Evolutionary conservation across 2,113 vertebrate genomes (phyloP).

Genomic region (Halichoeres trimaculatus): DNA sequence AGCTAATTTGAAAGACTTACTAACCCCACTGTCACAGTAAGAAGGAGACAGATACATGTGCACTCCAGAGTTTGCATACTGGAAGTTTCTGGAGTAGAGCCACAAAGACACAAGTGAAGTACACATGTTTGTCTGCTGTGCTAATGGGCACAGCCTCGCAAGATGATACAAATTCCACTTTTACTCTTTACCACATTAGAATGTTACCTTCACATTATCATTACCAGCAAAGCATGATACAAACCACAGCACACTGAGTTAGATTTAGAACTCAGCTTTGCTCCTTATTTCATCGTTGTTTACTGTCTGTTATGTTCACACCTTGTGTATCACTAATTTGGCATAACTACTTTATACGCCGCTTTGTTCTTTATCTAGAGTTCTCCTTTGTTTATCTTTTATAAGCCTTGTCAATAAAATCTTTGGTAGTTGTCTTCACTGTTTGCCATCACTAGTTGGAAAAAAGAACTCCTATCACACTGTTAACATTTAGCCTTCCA

Average conservation of each 20-base stretch:
- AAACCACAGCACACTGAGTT: too few relatives aligned
- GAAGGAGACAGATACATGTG: background rate
- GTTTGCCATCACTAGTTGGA: constrained; percentile 15
- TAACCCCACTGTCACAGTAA: background rate
- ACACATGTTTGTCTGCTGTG: background rate
- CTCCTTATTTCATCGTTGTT: too few relatives aligned
- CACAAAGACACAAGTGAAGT: constrained; percentile 11
- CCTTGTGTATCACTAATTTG: background rate
- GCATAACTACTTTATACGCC: background rate
- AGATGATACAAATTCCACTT: too few relatives aligned
- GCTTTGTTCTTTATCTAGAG: too few relatives aligned
- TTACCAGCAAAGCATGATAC: too few relatives aligned
- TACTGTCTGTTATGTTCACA: too few relatives aligned
- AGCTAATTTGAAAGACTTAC: background rate
- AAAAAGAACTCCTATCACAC: constrained; percentile 13
- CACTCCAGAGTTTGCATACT: constrained; percentile 3
- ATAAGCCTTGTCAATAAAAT: too few relatives aligned
- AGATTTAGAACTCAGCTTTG: too few relatives aligned
- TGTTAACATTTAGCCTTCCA: constrained; percentile 27
- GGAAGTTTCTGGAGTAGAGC: background rate
- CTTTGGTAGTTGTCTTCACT: constrained; percentile 7
- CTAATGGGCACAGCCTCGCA: too few relatives aligned
- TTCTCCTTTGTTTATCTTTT: too few relatives aligned
- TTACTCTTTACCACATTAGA: too few relatives aligned
- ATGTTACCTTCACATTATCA: too few relatives aligned